phyloP scores from a whole-genome alignment of 2,113 vertebrate genomes.

The Rana temporaria region DNA sequence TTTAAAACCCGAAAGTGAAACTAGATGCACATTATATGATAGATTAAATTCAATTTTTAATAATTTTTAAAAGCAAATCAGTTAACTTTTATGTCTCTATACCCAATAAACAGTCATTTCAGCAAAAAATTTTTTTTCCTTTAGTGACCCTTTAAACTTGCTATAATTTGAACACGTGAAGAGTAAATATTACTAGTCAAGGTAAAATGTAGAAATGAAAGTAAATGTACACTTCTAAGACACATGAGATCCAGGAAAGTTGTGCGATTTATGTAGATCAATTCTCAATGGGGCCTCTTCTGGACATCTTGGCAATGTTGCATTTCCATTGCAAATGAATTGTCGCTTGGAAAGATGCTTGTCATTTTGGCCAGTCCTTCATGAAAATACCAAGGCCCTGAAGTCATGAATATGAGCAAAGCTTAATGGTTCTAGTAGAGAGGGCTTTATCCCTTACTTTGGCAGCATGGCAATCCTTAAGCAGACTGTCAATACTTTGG shows the following conservation, averaged over 20 bases:
- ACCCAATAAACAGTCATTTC: too few species aligned
- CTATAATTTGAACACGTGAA: too few species aligned
- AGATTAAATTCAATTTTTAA: too few species aligned
- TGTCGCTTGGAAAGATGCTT: background rate
- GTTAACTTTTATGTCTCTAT: too few species aligned
- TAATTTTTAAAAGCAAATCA: too few species aligned
- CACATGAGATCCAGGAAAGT: background rate
- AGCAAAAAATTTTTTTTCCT: too few species aligned
- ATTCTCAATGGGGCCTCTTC: background rate
- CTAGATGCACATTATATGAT: too few species aligned
- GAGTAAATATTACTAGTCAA: background rate
- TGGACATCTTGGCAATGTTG: constrained; percentile 10
- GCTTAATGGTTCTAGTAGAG: constrained; percentile 33
- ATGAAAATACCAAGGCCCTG: constrained; percentile 37
- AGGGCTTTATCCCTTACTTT: constrained; percentile 25
- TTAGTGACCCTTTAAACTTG: too few species aligned
- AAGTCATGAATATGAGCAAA: constrained; percentile 16
- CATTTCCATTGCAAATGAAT: constrained; percentile 20
- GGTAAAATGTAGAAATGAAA: background rate
- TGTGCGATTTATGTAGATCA: background rate
- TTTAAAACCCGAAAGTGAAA: too few species aligned
- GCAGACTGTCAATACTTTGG: constrained; percentile 34
- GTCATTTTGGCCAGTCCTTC: constrained; percentile 30
- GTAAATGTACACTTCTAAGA: too few species aligned
- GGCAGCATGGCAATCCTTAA: constrained; percentile 24